phyloP scores from a whole-genome alignment of 2,113 vertebrate genomes.

The Tenrec ecaudatus region DNA sequence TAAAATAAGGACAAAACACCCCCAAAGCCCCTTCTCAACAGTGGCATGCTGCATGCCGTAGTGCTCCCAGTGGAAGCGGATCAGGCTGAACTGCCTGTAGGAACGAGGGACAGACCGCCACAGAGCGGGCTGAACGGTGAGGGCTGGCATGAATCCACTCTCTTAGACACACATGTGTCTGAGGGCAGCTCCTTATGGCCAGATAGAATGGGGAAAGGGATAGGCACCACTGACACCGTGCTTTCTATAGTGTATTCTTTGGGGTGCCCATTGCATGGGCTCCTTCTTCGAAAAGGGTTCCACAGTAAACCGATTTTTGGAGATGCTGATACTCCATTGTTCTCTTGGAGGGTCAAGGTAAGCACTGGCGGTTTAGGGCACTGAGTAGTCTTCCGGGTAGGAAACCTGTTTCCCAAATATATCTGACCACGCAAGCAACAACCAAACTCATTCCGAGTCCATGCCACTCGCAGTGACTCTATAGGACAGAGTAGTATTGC shows the following conservation, averaged over 20 bases:
- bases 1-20: background rate
- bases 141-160: background rate
- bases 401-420: background rate
- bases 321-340: fast-evolving
- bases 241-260: background rate
- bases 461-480: too few relatives aligned
- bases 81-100: too few relatives aligned
- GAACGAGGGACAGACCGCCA: too few relatives aligned
- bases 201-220: background rate
- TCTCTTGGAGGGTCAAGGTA: background rate
- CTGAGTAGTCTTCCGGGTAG: background rate
- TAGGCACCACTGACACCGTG: background rate
- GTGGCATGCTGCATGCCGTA: background rate
- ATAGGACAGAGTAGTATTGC: too few relatives aligned
- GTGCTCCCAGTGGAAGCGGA: too few relatives aligned
- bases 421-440: background rate
- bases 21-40: background rate
- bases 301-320: background rate
- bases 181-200: background rate
- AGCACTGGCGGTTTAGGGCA: background rate
- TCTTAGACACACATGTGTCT: background rate
- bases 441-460: too few relatives aligned
- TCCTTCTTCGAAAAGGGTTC: background rate
- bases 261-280: background rate
- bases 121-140: background rate